These are phyloP conservation scores for Discoglossus pictus DNA, from an alignment of 2,797 vertebrate species.

Conservation along the genomic window DNA sequence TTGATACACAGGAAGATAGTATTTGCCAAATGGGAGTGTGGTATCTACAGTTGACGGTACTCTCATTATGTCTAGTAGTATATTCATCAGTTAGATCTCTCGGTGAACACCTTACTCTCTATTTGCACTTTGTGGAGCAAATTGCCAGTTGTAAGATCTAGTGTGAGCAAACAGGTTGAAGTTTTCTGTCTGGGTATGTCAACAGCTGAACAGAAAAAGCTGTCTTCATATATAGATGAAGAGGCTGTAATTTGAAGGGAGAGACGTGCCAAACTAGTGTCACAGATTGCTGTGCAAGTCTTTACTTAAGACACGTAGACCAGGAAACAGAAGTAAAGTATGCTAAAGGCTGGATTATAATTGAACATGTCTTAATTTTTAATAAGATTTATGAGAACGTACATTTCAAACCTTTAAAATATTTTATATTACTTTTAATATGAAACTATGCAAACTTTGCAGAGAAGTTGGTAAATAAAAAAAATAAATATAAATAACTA, in stretches of 20 bases:
- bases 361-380: too few relatives aligned
- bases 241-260: neutral
- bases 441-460: too few relatives aligned
- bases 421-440: too few relatives aligned
- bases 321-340: neutral
- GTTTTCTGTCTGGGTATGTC: neutral
- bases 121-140: conserved; percentile 11
- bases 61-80: too few relatives aligned
- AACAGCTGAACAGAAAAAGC: conserved; percentile 8
- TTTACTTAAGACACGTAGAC: neutral
- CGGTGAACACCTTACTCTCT: neutral
- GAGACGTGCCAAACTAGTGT: neutral
- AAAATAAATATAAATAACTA: too few relatives aligned
- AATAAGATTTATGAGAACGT: too few relatives aligned
- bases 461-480: too few relatives aligned
- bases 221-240: neutral
- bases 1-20: too few relatives aligned
- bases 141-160: conserved; percentile 3
- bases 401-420: too few relatives aligned
- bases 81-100: conserved; percentile 86
- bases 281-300: conserved; percentile 6
- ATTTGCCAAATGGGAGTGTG: too few relatives aligned
- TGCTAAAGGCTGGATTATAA: neutral
- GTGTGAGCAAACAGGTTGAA: neutral
- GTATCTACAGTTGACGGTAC: too few relatives aligned